Base-by-base conservation (phyloP, 2,888 invertebrate genomes). In the Nezara viridula region DNA sequence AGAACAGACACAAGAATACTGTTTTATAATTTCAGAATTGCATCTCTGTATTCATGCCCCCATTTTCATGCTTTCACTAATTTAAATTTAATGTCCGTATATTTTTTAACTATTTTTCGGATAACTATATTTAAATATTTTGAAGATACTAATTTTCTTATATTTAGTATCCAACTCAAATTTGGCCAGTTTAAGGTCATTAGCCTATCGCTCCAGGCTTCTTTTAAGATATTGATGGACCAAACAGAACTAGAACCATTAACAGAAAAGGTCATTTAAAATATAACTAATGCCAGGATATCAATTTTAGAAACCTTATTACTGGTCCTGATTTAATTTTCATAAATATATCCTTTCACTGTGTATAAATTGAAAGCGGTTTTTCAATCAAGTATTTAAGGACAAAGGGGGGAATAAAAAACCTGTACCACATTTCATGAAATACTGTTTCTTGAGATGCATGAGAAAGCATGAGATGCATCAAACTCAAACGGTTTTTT, bases 271-370 rank as follows among this genome's bases (percentile, higher is more conserved):
- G 32, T n/a, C 37, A 3, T 73, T 73, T 73, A 19, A 21, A 73
- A 9, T 37, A 37, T 73, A 19, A 73, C 19, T 73, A 6, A 73
- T 32, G 66, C 9, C 19, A 7, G 21, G 37, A 9, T 19, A 37
- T 60, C 27, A 60, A 24, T 60, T 27, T 60, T 60, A 60, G 24
- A 14, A 27, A 60, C 3, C 60, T 60, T 2, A 60, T 60, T 60
- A 27, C 27, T 12, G 14, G 27, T 27, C 14, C 60, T 60, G n/a
- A 60, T 73, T 37, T 32, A 73, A 73, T 73, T 73, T 37, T 73
- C 66, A 19, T 32, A 73, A 73, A 19, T 32, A 73, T 21, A 37
- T 37, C 66, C 66, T 73, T 73, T 73, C 66, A 73, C 66, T 73
- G 37, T 21, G 9, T 19, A 73, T 27, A 27, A 60, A 60, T 60